These are phyloP conservation scores for Ageneiosus marmoratus DNA, from an alignment of 2,113 vertebrate genomes.

Conservation along the genomic window DNA sequence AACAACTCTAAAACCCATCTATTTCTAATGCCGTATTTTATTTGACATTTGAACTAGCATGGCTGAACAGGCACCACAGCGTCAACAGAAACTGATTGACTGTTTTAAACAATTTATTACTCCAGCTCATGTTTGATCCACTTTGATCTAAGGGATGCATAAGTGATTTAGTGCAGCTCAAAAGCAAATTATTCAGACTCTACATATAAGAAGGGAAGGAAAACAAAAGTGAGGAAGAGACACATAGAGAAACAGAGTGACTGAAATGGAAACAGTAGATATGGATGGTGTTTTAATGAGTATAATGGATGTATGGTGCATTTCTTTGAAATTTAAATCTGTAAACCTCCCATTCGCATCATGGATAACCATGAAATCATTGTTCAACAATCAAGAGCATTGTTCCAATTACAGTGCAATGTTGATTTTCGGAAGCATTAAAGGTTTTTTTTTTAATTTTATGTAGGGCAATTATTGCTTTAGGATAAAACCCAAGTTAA, in stretches of 20 bases:
- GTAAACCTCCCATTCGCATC: constrained; percentile 58
- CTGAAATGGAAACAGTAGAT: constrained; percentile 50
- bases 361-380: constrained; percentile 60
- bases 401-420: constrained; percentile 55
- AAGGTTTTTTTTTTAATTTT: constrained; percentile 70
- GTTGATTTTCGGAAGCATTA: constrained; percentile 57
- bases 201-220: constrained; percentile 50
- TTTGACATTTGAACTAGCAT: neutral
- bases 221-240: constrained; percentile 50
- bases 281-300: constrained; percentile 61
- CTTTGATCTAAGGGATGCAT: constrained; percentile 45
- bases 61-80: neutral
- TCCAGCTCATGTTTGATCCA: constrained; percentile 40
- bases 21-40: neutral
- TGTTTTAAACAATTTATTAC: constrained; percentile 22
- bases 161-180: constrained; percentile 65
- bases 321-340: constrained; percentile 62
- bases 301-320: constrained; percentile 65
- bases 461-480: constrained; percentile 72
- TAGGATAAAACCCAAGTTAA: constrained; percentile 68
- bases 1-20: neutral
- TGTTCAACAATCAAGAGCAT: constrained; percentile 61
- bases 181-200: constrained; percentile 65
- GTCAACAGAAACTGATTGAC: constrained; percentile 23
- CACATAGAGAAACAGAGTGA: constrained; percentile 49